Evolutionary conservation across 2,797 vertebrate genomes (phyloP), one percentile per base, ranked within the genome.

Genomic region (Chelon labrosus): DNA sequence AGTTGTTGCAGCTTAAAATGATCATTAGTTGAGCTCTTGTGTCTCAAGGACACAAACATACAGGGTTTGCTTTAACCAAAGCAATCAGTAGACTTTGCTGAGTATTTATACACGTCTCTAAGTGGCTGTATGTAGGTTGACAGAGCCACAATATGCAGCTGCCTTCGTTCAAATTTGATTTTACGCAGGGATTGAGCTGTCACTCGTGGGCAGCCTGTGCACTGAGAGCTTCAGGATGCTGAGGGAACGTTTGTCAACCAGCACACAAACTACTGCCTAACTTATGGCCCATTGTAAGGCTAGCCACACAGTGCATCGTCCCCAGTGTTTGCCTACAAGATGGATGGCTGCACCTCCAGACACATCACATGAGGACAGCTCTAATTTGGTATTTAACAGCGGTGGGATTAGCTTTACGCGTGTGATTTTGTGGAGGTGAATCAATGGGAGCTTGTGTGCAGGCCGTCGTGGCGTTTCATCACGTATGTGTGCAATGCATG

Each of bases 321-420:
- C 54, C 61, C n/a, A 19, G 63, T 70, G 80, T 83, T 80, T 84
- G 69, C 73, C 67, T 55, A 66, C 83, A 88, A 90, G 88, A 91
- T 90, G 90, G 87, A 91, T 88, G 88, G 83, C 84, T 86, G 83
- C 85, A 82, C 75, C 76, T 74, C 84, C 79, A 85, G 62, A 86
- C 73, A 80, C 80, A 75, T 79, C 71, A 79, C 83, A 85, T 59
- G 69, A 88, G 58, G 69, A 47, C 63, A 54, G 74, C 65, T 85
- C 74, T 85, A 77, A 88, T 86, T 81, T 71, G 80, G 73, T 73
- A 68, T 85, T 82, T 75, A 80, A 71, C 77, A 77, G 69, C 65
- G 25, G 76, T 51, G 79, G 70, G 82, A 85, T 85, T 68, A 82
- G 5, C 50, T 73, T 5, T 57, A 52, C 75, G 75, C 69, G 71